Base-by-base conservation (phyloP, 2,888 invertebrate genomes). In the Tetragonula carbonaria region DNA sequence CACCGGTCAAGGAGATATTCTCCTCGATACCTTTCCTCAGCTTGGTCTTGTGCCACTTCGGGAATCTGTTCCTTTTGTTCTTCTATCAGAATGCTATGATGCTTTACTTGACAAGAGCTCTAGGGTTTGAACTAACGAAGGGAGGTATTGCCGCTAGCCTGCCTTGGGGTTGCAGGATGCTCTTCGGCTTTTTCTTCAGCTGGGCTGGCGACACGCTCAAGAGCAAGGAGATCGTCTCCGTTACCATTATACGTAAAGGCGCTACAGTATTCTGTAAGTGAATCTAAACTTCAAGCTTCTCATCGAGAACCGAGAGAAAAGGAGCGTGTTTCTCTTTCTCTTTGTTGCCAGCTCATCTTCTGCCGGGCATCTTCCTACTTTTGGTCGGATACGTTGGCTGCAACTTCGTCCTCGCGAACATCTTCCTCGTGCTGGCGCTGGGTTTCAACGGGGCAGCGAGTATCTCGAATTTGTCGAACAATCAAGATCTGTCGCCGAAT, bases 11-110 rank as follows among this genome's bases (percentile, higher is more conserved):
- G 89, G 94, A 95, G 53, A 96, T 97, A 59, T 85, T 96, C 23
- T 93, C 95, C 1, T 97, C 97, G 0, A 86, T 97, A 70, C 97
- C 97, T 23, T 97, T 97, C 93, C 95, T 96, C 94, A 96, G 97
- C 0, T 95, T 97, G 91, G 89, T 95, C 16, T 90, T 96, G 2
- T 95, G 97, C 45, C 97, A 97, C 90, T 97, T 96, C 90, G 97
- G 97, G 62, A 97, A 97, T 91, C 95, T 97, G 81, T 97, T 97
- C 96, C 97, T 97, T 2, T 93, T 97, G 51, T 97, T 97, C 93
- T 97, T 97, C 92, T 95, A 97, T 72, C 96, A 97, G 94, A 97
- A 97, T 0, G 96, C 97, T 59, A 97, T 97, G 67, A 97, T 97
- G 11, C 96, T 97, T 89, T 97, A 97, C 92, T 95, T 97, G 91